Conservation (phyloP, 2,113 vertebrate genomes). For the Orycteropus afer region DNA sequence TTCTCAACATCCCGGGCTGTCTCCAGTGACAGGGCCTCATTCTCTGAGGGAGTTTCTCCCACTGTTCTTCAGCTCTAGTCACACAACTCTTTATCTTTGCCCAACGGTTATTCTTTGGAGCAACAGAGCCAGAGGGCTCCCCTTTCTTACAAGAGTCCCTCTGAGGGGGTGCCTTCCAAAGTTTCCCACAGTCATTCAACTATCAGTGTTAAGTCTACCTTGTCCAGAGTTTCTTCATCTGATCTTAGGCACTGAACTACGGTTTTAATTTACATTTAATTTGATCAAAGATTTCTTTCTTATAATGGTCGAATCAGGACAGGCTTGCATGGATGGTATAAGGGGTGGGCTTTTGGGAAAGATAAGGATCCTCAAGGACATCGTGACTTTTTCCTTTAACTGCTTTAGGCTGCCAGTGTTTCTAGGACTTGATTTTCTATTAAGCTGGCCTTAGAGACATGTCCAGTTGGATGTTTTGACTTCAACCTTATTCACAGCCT, state of each 20-base stretch:
- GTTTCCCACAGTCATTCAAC: neutral
- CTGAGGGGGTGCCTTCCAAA: neutral
- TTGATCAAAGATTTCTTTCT: neutral
- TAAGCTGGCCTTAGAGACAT: conserved; percentile 51
- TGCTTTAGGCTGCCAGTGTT: conserved; percentile 26
- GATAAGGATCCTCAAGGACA: neutral
- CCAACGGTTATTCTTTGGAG: neutral
- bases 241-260: neutral
- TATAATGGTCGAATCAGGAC: neutral
- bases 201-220: neutral
- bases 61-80: neutral
- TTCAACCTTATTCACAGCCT: conserved; percentile 95
- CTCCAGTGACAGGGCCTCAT: neutral
- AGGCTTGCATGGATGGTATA: neutral
- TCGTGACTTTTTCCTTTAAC: neutral
- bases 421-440: conserved; percentile 15
- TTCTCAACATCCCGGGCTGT: neutral
- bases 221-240: neutral
- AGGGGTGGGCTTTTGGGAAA: neutral
- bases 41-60: neutral
- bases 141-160: neutral
- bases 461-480: conserved; percentile 35
- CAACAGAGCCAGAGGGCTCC: neutral
- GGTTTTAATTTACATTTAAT: neutral
- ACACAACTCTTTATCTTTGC: neutral